These are phyloP conservation scores for Trichomalopsis sarcophagae DNA, from an alignment of 1,140 invertebrate genomes.

Conservation along the genomic window DNA sequence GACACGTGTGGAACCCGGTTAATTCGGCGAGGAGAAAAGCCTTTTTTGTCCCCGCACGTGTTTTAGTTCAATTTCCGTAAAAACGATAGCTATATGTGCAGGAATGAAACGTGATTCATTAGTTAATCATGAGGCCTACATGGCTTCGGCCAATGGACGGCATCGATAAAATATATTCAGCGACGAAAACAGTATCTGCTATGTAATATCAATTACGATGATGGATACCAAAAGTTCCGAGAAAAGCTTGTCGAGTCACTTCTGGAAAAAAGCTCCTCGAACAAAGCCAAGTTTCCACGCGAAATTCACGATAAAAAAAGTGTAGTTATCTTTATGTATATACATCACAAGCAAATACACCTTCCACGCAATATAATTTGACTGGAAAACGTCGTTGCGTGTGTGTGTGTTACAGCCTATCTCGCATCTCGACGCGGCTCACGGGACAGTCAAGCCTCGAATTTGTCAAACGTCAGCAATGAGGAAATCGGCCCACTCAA, in stretches of 20 bases:
- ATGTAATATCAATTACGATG: background rate
- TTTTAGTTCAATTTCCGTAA: background rate
- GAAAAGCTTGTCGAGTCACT: background rate
- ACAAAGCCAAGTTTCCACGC: background rate
- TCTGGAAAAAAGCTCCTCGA: background rate
- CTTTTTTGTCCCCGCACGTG: background rate
- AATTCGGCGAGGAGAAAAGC: background rate
- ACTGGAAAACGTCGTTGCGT: background rate
- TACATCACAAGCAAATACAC: too few relatives aligned
- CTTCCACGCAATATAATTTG: background rate
- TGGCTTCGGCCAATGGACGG: too few relatives aligned
- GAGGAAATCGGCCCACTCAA: conserved; percentile 87
- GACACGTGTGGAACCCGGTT: background rate
- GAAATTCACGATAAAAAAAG: background rate
- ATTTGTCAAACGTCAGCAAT: conserved; percentile 81
- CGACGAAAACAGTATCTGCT: too few relatives aligned
- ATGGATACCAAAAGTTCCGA: background rate
- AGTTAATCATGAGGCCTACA: too few relatives aligned
- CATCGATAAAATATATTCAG: too few relatives aligned
- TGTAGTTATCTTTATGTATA: too few relatives aligned
- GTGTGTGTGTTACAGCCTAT: conserved; percentile 76
- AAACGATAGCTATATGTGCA: too few relatives aligned
- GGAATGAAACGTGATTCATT: too few relatives aligned
- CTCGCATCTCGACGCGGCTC: conserved; percentile 84
- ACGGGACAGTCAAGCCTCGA: conserved; percentile 81